Conservation (phyloP, 2,888 invertebrate genomes). For the Notocelia uddmanniana region DNA sequence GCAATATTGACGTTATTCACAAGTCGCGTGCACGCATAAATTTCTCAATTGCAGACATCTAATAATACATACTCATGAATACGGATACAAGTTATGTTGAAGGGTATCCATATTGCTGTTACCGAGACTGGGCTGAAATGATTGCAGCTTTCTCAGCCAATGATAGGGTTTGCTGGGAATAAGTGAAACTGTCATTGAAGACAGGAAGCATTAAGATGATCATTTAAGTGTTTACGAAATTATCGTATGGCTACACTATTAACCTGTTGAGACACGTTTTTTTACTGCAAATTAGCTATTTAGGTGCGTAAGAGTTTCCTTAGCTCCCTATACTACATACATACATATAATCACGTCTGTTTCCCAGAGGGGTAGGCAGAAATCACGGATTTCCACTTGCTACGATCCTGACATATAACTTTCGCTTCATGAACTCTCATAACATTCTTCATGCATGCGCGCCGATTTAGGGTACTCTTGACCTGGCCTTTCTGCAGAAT, state of each 20-base stretch:
- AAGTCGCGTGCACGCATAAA: conserved; percentile 1
- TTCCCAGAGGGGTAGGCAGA: no score
- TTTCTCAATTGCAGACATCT: conserved; percentile 3
- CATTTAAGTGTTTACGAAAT: conserved; percentile 65
- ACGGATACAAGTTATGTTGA: not conserved
- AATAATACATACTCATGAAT: not conserved
- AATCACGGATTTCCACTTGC: no score
- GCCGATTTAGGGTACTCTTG: no score
- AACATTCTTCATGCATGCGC: no score
- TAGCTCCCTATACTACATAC: not conserved
- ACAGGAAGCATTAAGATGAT: conserved; percentile 65
- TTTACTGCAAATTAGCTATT: conserved; percentile 21
- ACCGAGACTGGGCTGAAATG: not conserved
- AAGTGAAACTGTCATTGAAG: conserved; percentile 61
- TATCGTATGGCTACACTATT: conserved; percentile 60
- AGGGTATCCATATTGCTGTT: not conserved
- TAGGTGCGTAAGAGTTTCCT: not conserved
- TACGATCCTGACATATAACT: no score
- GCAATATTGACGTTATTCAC: not conserved
- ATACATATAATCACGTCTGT: no score
- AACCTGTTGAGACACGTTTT: conserved; percentile 67
- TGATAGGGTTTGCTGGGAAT: conserved; percentile 42
- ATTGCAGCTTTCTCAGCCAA: conserved; percentile 18
- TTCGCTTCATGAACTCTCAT: no score
- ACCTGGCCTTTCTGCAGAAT: no score